phyloP scores from a whole-genome alignment of 1,140 invertebrate genomes.

The Ceratosolen solmsi region DNA sequence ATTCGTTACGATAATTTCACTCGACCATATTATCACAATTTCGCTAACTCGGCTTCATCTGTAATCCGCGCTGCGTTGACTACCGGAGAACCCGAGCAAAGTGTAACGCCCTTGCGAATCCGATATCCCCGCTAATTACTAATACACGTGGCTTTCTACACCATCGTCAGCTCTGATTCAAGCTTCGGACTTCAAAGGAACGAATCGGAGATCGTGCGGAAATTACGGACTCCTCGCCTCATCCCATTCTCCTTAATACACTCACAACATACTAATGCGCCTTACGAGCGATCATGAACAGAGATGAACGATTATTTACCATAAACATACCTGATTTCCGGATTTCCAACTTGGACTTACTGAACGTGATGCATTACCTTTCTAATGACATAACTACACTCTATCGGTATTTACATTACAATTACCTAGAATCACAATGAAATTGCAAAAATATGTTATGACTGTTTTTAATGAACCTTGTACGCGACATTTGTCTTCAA shows the following conservation, averaged over 20 bases:
- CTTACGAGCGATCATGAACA: background rate
- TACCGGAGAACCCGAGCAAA: background rate
- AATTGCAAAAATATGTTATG: too few species aligned
- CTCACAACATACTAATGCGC: too few species aligned
- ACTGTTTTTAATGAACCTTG: too few species aligned
- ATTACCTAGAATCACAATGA: too few species aligned
- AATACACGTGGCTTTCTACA: background rate
- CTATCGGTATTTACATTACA: too few species aligned
- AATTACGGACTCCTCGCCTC: constrained; percentile 4
- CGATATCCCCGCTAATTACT: constrained; percentile 1
- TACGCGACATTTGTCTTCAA: too few species aligned
- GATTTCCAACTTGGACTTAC: background rate
- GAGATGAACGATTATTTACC: background rate
- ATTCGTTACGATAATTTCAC: background rate
- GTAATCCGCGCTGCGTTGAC: background rate
- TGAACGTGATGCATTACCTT: background rate
- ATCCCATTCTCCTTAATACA: too few species aligned
- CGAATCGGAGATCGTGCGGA: constrained; percentile 9
- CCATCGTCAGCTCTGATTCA: background rate
- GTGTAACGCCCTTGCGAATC: background rate
- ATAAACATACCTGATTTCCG: background rate
- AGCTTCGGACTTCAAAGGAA: constrained; percentile 37
- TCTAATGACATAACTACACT: background rate
- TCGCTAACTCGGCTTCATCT: background rate
- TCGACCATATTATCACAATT: background rate